phyloP scores from a whole-genome alignment of 2,888 invertebrate genomes.

The Caenorhabditis drosophilae region DNA sequence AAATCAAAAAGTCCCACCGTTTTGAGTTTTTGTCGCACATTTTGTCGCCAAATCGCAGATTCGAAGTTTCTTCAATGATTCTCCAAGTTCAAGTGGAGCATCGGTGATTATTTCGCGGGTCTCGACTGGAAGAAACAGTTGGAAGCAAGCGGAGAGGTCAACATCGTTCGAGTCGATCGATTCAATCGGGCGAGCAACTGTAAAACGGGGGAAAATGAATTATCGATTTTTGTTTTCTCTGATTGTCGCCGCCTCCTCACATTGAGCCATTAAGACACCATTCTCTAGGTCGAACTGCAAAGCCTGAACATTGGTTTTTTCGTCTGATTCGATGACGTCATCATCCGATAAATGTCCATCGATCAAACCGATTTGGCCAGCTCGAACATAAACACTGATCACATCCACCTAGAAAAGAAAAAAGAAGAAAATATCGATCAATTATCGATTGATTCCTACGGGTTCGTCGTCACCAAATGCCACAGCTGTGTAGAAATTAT shows the following conservation, averaged over 20 bases:
- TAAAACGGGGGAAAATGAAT: too few species aligned
- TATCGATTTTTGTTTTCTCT: not conserved
- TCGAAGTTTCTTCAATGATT: conserved; percentile 15
- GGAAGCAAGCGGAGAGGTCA: conserved; percentile 35
- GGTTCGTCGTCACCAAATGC: conserved; percentile 44
- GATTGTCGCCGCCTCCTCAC: conserved; percentile 9
- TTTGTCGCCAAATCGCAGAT: conserved; percentile 41
- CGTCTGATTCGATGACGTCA: conserved; percentile 42
- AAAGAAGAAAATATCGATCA: not conserved
- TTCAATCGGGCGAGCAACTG: conserved; percentile 33
- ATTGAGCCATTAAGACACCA: conserved; percentile 44
- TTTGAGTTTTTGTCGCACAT: conserved; percentile 28
- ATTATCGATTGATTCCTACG: conserved; percentile 16
- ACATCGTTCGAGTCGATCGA: conserved; percentile 25
- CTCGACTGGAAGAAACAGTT: conserved; percentile 29
- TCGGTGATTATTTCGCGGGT: conserved; percentile 32
- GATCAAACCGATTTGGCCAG: conserved; percentile 50
- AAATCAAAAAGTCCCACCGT: conserved; percentile 5
- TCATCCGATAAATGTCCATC: conserved; percentile 48
- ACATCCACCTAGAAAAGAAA: conserved; percentile 40
- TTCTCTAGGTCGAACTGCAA: conserved; percentile 45
- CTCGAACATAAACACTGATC: conserved; percentile 49
- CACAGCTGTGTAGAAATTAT: conserved; percentile 49
- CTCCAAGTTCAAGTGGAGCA: conserved; percentile 21
- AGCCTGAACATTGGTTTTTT: conserved; percentile 53